These are phyloP conservation scores for Protomyctophum bolini DNA, from an alignment of 2,113 vertebrate species.

Conservation along the genomic window DNA sequence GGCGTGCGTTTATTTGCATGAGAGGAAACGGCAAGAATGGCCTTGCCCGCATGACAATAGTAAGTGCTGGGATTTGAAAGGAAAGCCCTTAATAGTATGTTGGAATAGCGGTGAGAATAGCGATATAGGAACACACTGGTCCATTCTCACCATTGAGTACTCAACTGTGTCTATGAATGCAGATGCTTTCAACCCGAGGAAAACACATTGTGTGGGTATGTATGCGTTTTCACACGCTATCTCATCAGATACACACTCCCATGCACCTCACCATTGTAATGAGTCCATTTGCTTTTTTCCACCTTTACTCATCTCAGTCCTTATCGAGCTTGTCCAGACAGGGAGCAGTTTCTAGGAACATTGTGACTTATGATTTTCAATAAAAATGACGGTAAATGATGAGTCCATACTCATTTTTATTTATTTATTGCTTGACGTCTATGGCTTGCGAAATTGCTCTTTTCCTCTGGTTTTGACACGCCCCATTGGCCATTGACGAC, in stretches of 20 bases:
- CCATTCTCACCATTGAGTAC: constrained; percentile 32
- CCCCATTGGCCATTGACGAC: constrained; percentile 25
- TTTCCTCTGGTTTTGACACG: constrained; percentile 15
- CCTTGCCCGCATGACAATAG: constrained; percentile 50
- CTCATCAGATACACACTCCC: constrained; percentile 14
- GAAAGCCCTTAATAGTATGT: constrained; percentile 29
- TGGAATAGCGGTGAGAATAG: constrained; percentile 30
- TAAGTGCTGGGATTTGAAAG: constrained; percentile 47
- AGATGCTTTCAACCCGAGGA: constrained; percentile 31
- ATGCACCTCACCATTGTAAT: constrained; percentile 27
- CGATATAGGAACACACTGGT: constrained; percentile 19
- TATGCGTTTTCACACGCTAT: constrained; percentile 3
- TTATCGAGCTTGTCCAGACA: constrained; percentile 25
- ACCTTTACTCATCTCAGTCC: not conserved
- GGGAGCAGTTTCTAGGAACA: constrained; percentile 8
- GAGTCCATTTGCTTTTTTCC: constrained; percentile 24
- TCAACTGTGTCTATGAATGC: constrained; percentile 43
- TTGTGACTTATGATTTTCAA: not conserved
- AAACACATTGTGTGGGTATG: constrained; percentile 28
- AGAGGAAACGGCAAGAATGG: constrained; percentile 32
- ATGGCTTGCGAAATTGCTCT: not conserved
- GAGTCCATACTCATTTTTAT: not conserved
- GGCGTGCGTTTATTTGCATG: constrained; percentile 6
- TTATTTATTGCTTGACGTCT: not conserved
- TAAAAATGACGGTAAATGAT: not conserved